Conservation (phyloP, 2,113 vertebrate species). For the Cathartes aura region DNA sequence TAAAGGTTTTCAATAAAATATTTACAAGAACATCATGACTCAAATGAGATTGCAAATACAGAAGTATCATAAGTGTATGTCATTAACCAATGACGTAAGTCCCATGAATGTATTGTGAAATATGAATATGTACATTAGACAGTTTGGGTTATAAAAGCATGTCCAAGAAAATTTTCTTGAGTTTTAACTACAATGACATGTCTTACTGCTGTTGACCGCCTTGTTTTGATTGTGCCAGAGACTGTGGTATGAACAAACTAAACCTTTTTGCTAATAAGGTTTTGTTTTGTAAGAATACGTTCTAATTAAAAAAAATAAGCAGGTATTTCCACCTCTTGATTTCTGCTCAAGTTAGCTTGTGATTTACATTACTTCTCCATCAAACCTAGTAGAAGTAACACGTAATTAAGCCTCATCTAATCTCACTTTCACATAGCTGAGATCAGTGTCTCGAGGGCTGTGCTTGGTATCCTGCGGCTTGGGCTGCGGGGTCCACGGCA, state of each 20-base stretch:
- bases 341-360: neutral
- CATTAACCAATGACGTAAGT: neutral
- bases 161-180: neutral
- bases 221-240: neutral
- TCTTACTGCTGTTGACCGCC: neutral
- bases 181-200: neutral
- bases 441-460: accelerated
- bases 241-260: neutral
- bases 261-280: neutral
- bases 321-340: neutral
- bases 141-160: neutral
- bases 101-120: neutral
- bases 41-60: neutral
- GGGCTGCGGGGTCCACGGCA: neutral
- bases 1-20: neutral
- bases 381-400: neutral
- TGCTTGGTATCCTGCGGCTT: neutral
- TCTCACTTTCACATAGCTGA: neutral
- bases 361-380: neutral
- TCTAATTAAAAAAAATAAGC: neutral
- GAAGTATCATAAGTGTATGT: neutral
- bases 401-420: neutral
- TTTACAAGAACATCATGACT: neutral
- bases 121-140: neutral
- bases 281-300: neutral